Evolutionary conservation across 2,797 vertebrate genomes (phyloP), one percentile per base, ranked within the genome.

Genomic region (Clamator glandarius): DNA sequence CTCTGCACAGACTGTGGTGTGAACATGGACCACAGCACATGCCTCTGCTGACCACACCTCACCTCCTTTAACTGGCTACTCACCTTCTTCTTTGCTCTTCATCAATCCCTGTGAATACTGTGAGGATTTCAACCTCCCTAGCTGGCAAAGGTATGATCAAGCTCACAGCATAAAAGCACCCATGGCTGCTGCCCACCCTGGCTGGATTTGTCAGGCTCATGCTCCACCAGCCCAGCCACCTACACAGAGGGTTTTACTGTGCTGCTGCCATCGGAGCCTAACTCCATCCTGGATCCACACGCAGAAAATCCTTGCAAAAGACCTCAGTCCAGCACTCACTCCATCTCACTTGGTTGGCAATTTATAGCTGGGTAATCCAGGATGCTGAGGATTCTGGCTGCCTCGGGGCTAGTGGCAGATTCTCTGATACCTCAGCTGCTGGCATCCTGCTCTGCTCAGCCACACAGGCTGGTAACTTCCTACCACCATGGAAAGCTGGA

Each of bases 401-500:
- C 58, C 29, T 67, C 0, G 0, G 33, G 41, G 15, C 10, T 39
- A 68, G 70, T 12, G 35, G 6, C 54, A 87, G 62, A 55, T 35
- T 25, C 29, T 75, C 42, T 59, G 12, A 58, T 88, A 46, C 62
- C 55, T 80, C 80, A 86, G 57, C 57, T 70, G 19, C 31, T 41
- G 54, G 26, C 6, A 0, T 33, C 39, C 57, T 55, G 48, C 51
- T 74, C 57, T 50, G n/a, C 67, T 89, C 50, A 67, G 46, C n/a
- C 36, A 44, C 1, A 0, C 15, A n/a, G 0, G 0, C 6, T 6
- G 3, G 25, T 8, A 57, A 3, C 31, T 44, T 75, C 70, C 85
- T 78, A 1, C 25, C 41, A 23, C n/a, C 42, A 26, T 0, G 0
- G 51, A 63, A 88, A 90, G 75, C 48, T 76, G 79, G 23, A 62